Percentiles rank a stretch among this genome's conserved stretches.
Evolutionary conservation across 2,113 vertebrate species (phyloP).

Genomic region (Copsychus sechellarum): DNA sequence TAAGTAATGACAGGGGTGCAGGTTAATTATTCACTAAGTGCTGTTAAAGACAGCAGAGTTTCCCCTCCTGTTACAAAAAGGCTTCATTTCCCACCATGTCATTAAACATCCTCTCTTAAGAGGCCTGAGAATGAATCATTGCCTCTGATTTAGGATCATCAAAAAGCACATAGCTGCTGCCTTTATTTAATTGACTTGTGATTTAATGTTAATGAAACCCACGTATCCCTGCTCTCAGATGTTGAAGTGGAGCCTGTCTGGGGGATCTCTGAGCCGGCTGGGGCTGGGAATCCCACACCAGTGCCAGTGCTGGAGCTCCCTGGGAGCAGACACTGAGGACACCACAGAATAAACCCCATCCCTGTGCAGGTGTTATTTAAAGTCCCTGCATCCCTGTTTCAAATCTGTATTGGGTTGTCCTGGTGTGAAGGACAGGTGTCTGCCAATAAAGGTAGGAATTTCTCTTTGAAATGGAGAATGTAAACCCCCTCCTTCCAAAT

Average conservation of each 20-base stretch:
- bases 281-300: rapidly evolving
- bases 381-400: background rate
- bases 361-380: rapidly evolving
- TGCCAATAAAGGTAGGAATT: too few relatives aligned
- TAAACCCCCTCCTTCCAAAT: too few relatives aligned
- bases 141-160: background rate
- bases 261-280: background rate
- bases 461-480: too few relatives aligned
- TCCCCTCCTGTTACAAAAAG: background rate
- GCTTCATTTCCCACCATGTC: background rate
- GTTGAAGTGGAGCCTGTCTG: background rate
- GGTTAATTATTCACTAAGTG: conserved; percentile 28
- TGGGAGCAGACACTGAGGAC: rapidly evolving
- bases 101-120: background rate
- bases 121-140: background rate
- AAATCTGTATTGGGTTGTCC: rapidly evolving
- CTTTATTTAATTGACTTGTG: background rate
- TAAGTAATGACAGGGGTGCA: background rate
- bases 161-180: background rate
- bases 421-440: too few relatives aligned
- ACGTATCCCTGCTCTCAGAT: background rate
- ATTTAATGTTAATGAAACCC: background rate
- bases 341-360: too few relatives aligned
- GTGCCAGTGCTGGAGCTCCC: background rate
- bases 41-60: background rate